A percentile compares a stretch with the other conserved stretches of the same genome.
Evolutionary conservation across 2,797 vertebrate species (phyloP).

Genomic region (Tokudaia muenninki): DNA sequence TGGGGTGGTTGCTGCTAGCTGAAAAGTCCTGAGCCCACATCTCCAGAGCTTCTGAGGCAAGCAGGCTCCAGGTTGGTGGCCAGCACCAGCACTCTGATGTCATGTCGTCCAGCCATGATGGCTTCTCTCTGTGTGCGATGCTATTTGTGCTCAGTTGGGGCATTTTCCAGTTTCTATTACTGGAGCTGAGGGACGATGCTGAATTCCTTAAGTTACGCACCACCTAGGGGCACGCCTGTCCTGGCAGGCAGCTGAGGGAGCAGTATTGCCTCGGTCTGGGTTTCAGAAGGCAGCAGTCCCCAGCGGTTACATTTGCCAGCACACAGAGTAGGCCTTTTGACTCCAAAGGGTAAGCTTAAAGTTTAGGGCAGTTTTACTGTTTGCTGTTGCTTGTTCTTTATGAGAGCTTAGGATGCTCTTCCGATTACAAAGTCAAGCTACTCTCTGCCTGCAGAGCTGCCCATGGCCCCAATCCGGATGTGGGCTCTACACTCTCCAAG

Average conservation of each 20-base stretch:
- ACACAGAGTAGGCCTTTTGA: neutral
- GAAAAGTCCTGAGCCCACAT: neutral
- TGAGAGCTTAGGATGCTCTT: neutral
- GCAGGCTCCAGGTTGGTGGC: neutral
- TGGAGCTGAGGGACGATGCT: rapidly evolving
- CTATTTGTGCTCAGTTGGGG: neutral
- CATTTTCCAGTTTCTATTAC: too few relatives aligned
- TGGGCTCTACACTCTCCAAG: neutral
- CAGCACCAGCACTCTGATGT: neutral
- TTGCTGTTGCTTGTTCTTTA: neutral
- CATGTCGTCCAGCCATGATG: neutral
- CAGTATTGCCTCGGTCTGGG: neutral
- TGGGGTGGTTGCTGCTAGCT: neutral
- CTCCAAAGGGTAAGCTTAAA: neutral
- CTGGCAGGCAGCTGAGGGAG: neutral
- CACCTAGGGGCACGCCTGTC: rapidly evolving
- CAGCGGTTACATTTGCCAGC: neutral
- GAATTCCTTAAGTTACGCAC: neutral
- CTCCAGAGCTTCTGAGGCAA: neutral
- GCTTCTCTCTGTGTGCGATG: neutral
- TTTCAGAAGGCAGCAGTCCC: neutral
- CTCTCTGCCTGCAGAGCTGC: neutral
- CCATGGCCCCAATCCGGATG: neutral
- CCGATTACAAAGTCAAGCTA: neutral
- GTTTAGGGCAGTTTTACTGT: neutral